These are phyloP conservation scores for Hemithea aestivaria DNA, from an alignment of 2,888 invertebrate species.

Conservation along the genomic window DNA sequence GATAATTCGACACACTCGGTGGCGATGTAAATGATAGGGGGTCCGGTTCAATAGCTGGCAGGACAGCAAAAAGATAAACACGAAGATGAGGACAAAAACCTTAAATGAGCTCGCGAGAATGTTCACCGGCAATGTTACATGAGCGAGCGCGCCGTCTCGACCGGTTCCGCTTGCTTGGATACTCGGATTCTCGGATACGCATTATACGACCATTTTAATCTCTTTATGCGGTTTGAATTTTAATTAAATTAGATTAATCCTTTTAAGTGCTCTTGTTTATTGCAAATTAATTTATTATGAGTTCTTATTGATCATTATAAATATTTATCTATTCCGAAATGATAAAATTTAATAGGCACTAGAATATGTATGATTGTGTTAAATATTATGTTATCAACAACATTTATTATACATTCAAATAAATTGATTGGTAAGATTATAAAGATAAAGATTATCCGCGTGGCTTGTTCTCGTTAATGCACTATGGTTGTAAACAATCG, in stretches of 20 bases:
- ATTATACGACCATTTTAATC: constrained; percentile 52
- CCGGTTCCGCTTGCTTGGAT: constrained; percentile 50
- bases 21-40: constrained; percentile 46
- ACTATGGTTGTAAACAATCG: too few species aligned
- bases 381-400: too few species aligned
- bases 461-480: too few species aligned
- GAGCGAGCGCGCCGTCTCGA: constrained; percentile 40
- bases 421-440: too few species aligned
- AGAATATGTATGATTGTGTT: too few species aligned
- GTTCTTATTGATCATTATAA: constrained; percentile 3
- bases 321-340: too few species aligned
- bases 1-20: constrained; percentile 41
- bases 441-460: too few species aligned
- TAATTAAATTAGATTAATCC: constrained; percentile 51
- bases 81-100: constrained; percentile 56
- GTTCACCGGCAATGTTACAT: constrained; percentile 56
- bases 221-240: constrained; percentile 47
- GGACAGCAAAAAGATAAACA: constrained; percentile 59
- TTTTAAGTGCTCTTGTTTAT: constrained; percentile 26
- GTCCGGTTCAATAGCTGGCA: constrained; percentile 50
- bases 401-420: too few species aligned
- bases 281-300: constrained; percentile 14
- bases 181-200: constrained; percentile 42
- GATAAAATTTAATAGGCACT: too few species aligned
- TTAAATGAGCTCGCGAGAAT: constrained; percentile 61